A percentile compares a stretch with the other conserved stretches of the same genome.
Conservation (phyloP, 2,113 vertebrate genomes). For the Calcarius ornatus region DNA sequence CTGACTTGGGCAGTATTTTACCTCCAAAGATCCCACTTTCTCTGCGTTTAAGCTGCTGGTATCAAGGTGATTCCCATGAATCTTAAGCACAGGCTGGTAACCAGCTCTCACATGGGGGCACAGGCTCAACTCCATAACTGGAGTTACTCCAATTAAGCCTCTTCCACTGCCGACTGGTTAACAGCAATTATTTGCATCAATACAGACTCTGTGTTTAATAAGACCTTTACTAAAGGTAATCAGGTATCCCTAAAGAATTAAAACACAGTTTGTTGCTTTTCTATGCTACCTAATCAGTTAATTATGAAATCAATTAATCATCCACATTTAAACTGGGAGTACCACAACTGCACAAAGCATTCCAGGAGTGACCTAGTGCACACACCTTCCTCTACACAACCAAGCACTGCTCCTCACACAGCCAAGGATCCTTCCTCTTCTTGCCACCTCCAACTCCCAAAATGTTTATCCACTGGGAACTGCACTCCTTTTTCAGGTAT, state of each 20-base stretch:
- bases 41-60: not conserved
- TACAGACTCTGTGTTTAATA: not conserved
- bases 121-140: not conserved
- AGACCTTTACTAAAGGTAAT: not conserved
- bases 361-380: not conserved
- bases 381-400: not conserved
- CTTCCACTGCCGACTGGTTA: not conserved
- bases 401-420: not conserved
- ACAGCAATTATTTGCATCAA: not conserved
- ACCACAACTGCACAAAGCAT: not conserved
- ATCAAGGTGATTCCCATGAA: not conserved
- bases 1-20: not conserved
- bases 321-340: not conserved
- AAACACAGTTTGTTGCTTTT: not conserved
- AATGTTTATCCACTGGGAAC: not conserved
- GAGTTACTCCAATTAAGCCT: not conserved
- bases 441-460: not conserved
- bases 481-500: not conserved
- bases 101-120: not conserved
- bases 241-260: not conserved
- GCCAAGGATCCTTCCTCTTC: not conserved
- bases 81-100: not conserved
- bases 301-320: not conserved
- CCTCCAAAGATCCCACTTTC: not conserved
- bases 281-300: not conserved